Conservation (phyloP, 2,113 vertebrate species). For the Oreochromis aureus region DNA sequence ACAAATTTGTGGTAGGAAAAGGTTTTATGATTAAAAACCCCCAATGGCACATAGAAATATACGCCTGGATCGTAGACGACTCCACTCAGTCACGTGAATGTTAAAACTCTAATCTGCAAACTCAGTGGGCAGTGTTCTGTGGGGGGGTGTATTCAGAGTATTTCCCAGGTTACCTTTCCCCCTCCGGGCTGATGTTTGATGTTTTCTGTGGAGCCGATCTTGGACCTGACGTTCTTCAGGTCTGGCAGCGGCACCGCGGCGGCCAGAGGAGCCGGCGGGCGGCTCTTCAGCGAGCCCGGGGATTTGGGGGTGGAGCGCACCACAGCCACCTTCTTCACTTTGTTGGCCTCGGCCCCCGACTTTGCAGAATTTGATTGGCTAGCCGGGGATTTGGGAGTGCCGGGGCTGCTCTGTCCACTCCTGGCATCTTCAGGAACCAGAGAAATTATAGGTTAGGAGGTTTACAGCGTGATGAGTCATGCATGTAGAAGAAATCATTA, state of each 20-base stretch:
- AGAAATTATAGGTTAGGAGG: neutral
- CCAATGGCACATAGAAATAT: fast-evolving
- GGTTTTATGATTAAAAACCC: neutral
- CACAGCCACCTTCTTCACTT: slow-evolving; percentile 91
- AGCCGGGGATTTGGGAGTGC: slow-evolving; percentile 86
- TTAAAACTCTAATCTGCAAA: neutral
- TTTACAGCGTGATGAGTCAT: neutral
- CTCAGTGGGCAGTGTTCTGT: neutral
- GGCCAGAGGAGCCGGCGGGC: slow-evolving; percentile 71
- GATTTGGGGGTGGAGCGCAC: slow-evolving; percentile 95
- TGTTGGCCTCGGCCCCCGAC: slow-evolving; percentile 79
- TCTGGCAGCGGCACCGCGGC: slow-evolving; percentile 83
- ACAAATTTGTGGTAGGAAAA: neutral
- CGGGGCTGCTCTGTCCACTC: slow-evolving; percentile 93
- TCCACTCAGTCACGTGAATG: neutral
- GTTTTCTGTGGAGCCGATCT: slow-evolving; percentile 95
- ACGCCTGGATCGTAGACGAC: neutral
- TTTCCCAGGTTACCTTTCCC: slow-evolving; percentile 78
- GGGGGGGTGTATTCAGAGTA: fast-evolving
- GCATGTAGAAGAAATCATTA: neutral
- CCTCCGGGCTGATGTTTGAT: slow-evolving; percentile 95
- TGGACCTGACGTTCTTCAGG: slow-evolving; percentile 89
- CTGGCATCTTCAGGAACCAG: slow-evolving; percentile 62
- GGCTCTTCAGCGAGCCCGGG: slow-evolving; percentile 86
- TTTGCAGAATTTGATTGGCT: slow-evolving; percentile 81